Percentiles rank a stretch among this genome's conserved stretches.
Evolutionary conservation across 2,888 invertebrate species (phyloP).

Genomic region (Aleiodes leptofemur): DNA sequence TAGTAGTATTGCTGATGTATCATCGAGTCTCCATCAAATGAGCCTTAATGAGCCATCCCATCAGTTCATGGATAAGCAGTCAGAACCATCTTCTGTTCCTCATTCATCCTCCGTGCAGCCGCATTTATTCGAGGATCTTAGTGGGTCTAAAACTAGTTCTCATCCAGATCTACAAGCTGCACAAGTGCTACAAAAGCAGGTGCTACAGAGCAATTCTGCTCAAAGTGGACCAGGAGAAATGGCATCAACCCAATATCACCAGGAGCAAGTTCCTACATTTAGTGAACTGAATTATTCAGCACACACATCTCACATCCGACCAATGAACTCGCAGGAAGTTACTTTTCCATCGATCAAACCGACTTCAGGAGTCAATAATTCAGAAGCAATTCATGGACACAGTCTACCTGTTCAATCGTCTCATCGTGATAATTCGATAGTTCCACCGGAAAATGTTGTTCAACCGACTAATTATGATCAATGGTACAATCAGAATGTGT

Average conservation of each 20-base stretch:
- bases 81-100: neutral
- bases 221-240: neutral
- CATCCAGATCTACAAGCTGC: neutral
- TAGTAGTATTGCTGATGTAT: slow-evolving; percentile 56
- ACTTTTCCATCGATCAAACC: slow-evolving; percentile 39
- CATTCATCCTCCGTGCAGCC: too few species aligned
- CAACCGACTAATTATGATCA: slow-evolving; percentile 67
- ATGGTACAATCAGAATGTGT: slow-evolving; percentile 69
- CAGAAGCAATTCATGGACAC: neutral
- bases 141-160: neutral
- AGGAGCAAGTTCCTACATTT: slow-evolving; percentile 26
- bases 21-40: slow-evolving; percentile 64
- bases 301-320: neutral
- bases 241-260: neutral
- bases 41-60: slow-evolving; percentile 57
- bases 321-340: slow-evolving; percentile 33
- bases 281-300: slow-evolving; percentile 26
- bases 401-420: slow-evolving; percentile 35
- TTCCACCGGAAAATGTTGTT: slow-evolving; percentile 49
- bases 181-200: too few species aligned
- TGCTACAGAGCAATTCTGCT: too few species aligned
- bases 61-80: slow-evolving; percentile 3
- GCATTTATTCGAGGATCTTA: neutral
- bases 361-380: neutral
- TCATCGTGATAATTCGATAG: slow-evolving; percentile 34